Percentiles rank a stretch among this genome's conserved stretches.
Evolutionary conservation across 2,797 vertebrate genomes (phyloP).

Genomic region (Pseudochaenichthys georgianus): DNA sequence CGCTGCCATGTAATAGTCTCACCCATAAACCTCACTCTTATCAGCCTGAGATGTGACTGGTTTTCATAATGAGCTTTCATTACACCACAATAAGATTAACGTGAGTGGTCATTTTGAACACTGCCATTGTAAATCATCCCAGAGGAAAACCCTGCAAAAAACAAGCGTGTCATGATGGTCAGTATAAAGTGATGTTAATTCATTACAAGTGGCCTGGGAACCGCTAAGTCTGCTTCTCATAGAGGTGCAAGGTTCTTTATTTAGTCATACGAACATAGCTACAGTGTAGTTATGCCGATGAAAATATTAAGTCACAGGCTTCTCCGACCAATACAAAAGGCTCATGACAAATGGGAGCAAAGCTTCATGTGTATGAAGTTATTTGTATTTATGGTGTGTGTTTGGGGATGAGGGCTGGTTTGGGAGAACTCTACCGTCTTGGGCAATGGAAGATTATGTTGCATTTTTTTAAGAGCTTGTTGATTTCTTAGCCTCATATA

Average conservation of each 20-base stretch:
- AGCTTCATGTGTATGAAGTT: not conserved
- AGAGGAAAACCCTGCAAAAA: conserved; percentile 55
- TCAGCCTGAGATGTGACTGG: conserved; percentile 50
- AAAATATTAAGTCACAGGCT: too few relatives aligned
- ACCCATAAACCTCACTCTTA: conserved; percentile 42
- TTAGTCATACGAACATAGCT: too few relatives aligned
- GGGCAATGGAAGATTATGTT: not conserved
- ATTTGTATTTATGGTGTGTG: conserved; percentile 19
- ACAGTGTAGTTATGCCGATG: too few relatives aligned
- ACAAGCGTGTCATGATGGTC: conserved; percentile 57
- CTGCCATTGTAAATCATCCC: conserved; percentile 69
- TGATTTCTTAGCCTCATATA: not conserved
- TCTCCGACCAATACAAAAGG: conserved; percentile 19
- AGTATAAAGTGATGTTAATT: conserved; percentile 61
- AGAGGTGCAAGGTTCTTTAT: not conserved
- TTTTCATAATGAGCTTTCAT: conserved; percentile 59
- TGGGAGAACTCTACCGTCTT: not conserved
- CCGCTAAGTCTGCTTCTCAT: conserved; percentile 2
- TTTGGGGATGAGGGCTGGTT: not conserved
- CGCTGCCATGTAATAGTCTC: conserved; percentile 26
- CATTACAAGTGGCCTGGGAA: conserved; percentile 37
- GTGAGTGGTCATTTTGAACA: conserved; percentile 51
- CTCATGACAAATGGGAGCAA: conserved; percentile 12
- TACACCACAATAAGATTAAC: conserved; percentile 68
- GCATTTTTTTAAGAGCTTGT: not conserved